Base-by-base conservation (phyloP, 2,797 vertebrate species). In the Heterohyrax brucei region DNA sequence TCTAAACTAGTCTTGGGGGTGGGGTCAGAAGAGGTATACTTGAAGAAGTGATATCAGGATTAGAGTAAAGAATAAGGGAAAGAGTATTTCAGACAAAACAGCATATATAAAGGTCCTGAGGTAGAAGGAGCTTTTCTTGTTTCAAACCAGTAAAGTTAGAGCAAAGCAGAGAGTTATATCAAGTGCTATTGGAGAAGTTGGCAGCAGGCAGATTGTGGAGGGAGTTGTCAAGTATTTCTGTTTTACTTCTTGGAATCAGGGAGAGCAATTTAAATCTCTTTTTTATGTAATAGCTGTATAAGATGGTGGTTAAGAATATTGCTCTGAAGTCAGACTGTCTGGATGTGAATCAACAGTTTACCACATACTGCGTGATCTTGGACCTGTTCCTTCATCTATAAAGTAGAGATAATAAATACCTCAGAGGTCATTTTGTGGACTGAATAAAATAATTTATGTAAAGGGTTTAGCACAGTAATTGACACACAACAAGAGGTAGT, bases 191-290 rank as follows among this genome's bases (percentile, higher is more conserved):
- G 46, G 26, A 84, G 22, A 75, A 92, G 13, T 21, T 80, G 61
- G 14, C 10, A 91, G 53, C 22, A 30, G 33, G 48, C 13, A 33
- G 16, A 56, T 93, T 88, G n/a, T 30, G 3, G 28, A 92, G 12
- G 22, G 0, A 26, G 33, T 82, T 92, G 18, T 75, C 44, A 24
- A 78, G 6, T 88, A 88, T 24, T 85, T 22, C 66, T 22, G 81
- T 93, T 93, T 96, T 84, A 78, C 78, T 92, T 96, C 12, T 53
- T 88, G 21, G 13, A 91, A n/a, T 73, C n/a, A 84, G 7, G 62
- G 16, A 86, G 16, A 82, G 24, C 7, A 87, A 56, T 64, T 81
- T 14, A 78, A 88, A 85, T 78, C 12, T 10, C 22, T 78, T 33
- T 61, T 93, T 92, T 30, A 92, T 56, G 39, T 90, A 19, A 87